Conservation (phyloP, 1,140 invertebrate genomes). For the Nasonia longicornis region DNA sequence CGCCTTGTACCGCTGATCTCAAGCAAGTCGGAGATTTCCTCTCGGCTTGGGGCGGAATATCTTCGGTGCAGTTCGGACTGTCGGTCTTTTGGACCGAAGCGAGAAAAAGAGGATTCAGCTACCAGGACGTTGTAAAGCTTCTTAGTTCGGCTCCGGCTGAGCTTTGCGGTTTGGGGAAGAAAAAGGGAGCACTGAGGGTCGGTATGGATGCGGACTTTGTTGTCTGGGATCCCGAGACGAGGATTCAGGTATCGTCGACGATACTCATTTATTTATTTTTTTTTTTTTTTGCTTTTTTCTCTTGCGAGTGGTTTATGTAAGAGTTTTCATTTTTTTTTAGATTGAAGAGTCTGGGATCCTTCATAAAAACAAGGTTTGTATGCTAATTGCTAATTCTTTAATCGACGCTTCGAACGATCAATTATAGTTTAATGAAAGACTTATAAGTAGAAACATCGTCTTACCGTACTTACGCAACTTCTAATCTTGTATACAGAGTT, state of each 20-base stretch:
- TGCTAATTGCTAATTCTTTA: not conserved
- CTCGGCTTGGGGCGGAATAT: constrained; percentile 80
- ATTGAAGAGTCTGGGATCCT: constrained; percentile 66
- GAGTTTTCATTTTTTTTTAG: constrained; percentile 36
- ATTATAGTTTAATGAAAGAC: too few species aligned
- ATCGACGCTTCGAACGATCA: too few species aligned
- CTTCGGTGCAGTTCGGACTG: constrained; percentile 79
- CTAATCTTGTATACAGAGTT: not conserved
- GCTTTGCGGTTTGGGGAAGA: constrained; percentile 72
- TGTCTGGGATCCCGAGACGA: constrained; percentile 76
- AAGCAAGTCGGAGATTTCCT: constrained; percentile 75
- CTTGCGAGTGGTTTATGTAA: not conserved
- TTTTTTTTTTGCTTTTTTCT: not conserved
- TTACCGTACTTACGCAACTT: not conserved
- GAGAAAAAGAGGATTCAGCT: constrained; percentile 65
- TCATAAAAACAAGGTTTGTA: constrained; percentile 73
- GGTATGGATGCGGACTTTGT: constrained; percentile 82
- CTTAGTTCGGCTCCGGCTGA: constrained; percentile 74
- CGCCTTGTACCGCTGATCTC: constrained; percentile 77
- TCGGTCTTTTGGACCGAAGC: constrained; percentile 77
- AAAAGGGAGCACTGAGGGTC: constrained; percentile 73
- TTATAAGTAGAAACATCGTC: too few species aligned
- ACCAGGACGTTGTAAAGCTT: constrained; percentile 72
- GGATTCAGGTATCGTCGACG: constrained; percentile 54
- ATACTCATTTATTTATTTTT: not conserved